phyloP scores from a whole-genome alignment of 2,888 invertebrate genomes.

The Cabera pusaria region DNA sequence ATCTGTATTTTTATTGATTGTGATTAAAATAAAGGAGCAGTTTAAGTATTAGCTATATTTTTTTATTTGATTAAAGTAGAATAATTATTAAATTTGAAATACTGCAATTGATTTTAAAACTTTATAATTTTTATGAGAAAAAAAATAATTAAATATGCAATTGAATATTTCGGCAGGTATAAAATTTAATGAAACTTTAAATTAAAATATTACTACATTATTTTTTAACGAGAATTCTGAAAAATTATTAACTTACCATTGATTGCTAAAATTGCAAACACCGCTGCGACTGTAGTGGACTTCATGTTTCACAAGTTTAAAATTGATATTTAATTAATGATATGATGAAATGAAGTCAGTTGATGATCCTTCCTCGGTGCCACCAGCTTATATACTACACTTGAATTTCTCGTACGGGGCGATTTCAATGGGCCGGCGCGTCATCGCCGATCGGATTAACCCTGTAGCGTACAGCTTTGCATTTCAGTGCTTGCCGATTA shows the following conservation, averaged over 20 bases:
- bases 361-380: constrained; percentile 63
- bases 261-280: constrained; percentile 59
- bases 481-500: constrained; percentile 6
- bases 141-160: no score
- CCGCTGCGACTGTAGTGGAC: constrained; percentile 39
- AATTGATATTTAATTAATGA: constrained; percentile 32
- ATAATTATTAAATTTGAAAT: no score
- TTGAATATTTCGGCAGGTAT: no score
- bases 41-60: no score
- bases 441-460: constrained; percentile 70
- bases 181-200: no score
- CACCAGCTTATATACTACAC: constrained; percentile 75
- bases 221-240: constrained; percentile 16
- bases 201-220: not conserved
- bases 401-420: constrained; percentile 56
- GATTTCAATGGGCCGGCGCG: constrained; percentile 73
- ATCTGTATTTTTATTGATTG: no score
- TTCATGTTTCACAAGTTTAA: constrained; percentile 53
- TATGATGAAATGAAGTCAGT: constrained; percentile 40
- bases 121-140: no score
- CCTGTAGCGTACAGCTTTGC: constrained; percentile 38
- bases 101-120: no score
- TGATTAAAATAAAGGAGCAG: no score
- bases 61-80: no score
- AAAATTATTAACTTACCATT: constrained; percentile 57